phyloP scores from a whole-genome alignment of 2,113 vertebrate species.

The Pterocles orientalis region DNA sequence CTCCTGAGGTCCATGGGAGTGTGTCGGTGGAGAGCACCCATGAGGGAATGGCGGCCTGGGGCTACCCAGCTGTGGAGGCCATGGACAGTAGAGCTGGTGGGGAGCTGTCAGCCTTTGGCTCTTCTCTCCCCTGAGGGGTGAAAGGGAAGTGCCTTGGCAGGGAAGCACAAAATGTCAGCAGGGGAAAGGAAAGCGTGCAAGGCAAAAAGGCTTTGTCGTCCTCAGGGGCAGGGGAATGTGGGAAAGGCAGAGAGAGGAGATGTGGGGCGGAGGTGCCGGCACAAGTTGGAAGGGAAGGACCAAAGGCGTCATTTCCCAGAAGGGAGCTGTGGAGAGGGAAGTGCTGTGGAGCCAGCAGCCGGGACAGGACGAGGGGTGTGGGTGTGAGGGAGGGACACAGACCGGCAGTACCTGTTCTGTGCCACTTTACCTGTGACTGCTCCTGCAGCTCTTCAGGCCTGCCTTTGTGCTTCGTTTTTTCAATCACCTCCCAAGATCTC shows the following conservation, averaged over 20 bases:
- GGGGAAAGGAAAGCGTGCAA: neutral
- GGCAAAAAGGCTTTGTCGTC: neutral
- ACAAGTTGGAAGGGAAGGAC: neutral
- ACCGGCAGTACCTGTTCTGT: neutral
- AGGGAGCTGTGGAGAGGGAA: neutral
- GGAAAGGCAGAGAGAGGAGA: neutral
- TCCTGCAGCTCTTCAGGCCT: neutral
- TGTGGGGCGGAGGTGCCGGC: fast-evolving
- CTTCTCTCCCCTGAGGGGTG: neutral
- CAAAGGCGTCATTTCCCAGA: neutral
- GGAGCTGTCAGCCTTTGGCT: neutral
- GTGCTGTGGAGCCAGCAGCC: neutral
- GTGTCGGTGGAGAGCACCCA: neutral
- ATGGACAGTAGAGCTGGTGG: fast-evolving
- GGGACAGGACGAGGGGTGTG: neutral
- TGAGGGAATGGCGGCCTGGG: neutral
- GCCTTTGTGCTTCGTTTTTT: neutral
- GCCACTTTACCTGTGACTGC: neutral
- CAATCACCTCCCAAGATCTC: neutral
- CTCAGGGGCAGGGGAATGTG: neutral
- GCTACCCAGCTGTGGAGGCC: neutral
- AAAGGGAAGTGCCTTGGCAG: neutral
- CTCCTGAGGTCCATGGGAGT: neutral
- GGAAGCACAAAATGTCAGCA: neutral
- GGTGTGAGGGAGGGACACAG: neutral